phyloP scores from a whole-genome alignment of 2,888 invertebrate species.

The Scrobipalpa atriplicella region DNA sequence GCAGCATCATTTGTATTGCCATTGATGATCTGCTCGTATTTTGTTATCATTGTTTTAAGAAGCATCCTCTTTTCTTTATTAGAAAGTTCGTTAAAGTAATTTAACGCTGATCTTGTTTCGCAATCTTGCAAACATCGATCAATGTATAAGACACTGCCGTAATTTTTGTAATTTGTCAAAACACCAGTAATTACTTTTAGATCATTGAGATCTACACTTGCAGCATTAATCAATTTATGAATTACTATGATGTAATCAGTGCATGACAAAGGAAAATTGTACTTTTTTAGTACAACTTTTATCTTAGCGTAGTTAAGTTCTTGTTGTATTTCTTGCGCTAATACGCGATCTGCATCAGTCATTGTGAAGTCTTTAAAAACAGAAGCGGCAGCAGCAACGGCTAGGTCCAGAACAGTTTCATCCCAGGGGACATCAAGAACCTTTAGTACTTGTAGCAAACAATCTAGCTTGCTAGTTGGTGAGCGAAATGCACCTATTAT shows the following conservation, averaged over 20 bases:
- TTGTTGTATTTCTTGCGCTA: slow-evolving; percentile 69
- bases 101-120: slow-evolving; percentile 65
- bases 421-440: slow-evolving; percentile 75
- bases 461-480: slow-evolving; percentile 63
- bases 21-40: slow-evolving; percentile 71
- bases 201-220: slow-evolving; percentile 63
- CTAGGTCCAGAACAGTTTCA: slow-evolving; percentile 57
- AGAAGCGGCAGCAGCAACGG: slow-evolving; percentile 61
- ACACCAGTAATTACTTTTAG: slow-evolving; percentile 63
- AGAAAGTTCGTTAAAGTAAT: slow-evolving; percentile 60
- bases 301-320: slow-evolving; percentile 73
- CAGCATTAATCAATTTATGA: slow-evolving; percentile 62
- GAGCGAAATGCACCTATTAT: slow-evolving; percentile 65
- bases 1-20: slow-evolving; percentile 45
- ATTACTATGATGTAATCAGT: slow-evolving; percentile 68
- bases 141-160: slow-evolving; percentile 65
- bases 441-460: slow-evolving; percentile 71
- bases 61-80: slow-evolving; percentile 57
- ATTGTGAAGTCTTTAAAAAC: slow-evolving; percentile 65
- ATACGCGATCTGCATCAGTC: slow-evolving; percentile 59
- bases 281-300: slow-evolving; percentile 74
- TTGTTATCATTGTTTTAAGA: slow-evolving; percentile 59
- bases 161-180: slow-evolving; percentile 57
- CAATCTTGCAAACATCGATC: slow-evolving; percentile 67
- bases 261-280: slow-evolving; percentile 69